These are phyloP conservation scores for Eristalis pertinax DNA, from an alignment of 2,888 invertebrate species.

Conservation along the genomic window DNA sequence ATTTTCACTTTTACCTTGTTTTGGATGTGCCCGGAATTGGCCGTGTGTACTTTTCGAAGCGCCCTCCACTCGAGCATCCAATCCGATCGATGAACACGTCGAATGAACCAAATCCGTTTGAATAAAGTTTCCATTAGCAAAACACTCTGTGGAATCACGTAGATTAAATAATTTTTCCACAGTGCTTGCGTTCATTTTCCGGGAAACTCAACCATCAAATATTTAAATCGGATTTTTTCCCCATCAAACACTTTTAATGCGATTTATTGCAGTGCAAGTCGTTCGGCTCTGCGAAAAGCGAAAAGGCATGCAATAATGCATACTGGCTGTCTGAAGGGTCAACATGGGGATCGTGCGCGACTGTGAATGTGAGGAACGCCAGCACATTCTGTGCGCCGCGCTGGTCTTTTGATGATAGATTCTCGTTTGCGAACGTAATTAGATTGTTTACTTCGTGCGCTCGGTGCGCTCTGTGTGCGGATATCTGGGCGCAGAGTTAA, in stretches of 20 bases:
- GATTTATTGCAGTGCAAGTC: conserved; percentile 44
- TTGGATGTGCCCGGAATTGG: too few species aligned
- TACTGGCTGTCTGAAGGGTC: conserved; percentile 19
- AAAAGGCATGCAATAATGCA: conserved; percentile 50
- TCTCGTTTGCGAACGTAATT: conserved; percentile 64
- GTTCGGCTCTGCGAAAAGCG: conserved; percentile 11
- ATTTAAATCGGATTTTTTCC: conserved; percentile 52
- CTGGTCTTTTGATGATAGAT: conserved; percentile 66
- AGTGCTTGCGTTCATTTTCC: conserved; percentile 9
- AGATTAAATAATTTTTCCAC: conserved; percentile 33
- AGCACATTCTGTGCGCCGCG: conserved; percentile 37
- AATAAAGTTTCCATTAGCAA: conserved; percentile 17
- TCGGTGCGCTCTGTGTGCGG: conserved; percentile 30
- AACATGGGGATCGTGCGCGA: conserved; percentile 16
- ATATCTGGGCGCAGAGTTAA: conserved; percentile 39
- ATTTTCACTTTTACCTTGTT: background rate
- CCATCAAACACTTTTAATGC: conserved; percentile 62
- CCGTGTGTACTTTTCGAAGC: background rate
- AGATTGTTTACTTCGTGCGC: conserved; percentile 62
- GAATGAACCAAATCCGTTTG: background rate
- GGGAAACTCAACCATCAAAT: conserved; percentile 35
- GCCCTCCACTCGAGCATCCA: background rate
- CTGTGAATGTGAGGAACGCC: conserved; percentile 27
- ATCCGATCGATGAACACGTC: background rate
- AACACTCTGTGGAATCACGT: conserved; percentile 10